Percentiles rank a stretch among this genome's conserved stretches.
phyloP scores from a whole-genome alignment of 2,888 invertebrate genomes.

The Brenthis ino region DNA sequence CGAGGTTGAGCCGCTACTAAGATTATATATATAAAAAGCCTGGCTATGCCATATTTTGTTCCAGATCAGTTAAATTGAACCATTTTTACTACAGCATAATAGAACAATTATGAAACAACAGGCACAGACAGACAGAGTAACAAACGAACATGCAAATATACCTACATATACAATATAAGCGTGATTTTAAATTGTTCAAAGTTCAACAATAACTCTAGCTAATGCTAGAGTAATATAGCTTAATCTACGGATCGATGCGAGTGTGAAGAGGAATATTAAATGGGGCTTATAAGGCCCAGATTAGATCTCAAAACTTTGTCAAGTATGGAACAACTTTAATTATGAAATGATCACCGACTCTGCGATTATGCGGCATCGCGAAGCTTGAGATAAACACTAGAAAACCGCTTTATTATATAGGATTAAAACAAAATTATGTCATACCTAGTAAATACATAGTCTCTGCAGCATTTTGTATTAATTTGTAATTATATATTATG shows the following conservation, averaged over 20 bases:
- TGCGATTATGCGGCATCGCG: conserved; percentile 32
- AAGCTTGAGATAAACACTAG: conserved; percentile 5
- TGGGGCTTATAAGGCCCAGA: conserved; percentile 37
- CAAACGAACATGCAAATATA: too few species aligned
- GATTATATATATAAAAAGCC: too few species aligned
- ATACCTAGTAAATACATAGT: background rate
- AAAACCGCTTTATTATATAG: background rate
- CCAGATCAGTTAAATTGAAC: too few species aligned
- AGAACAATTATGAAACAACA: too few species aligned
- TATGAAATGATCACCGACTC: conserved; percentile 36
- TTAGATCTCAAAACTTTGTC: conserved; percentile 42
- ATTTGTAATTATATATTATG: too few species aligned
- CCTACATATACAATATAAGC: too few species aligned
- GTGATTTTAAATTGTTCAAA: background rate
- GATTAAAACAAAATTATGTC: conserved; percentile 2
- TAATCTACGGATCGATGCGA: conserved; percentile 40
- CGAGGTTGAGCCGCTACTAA: too few species aligned
- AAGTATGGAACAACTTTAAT: conserved; percentile 41
- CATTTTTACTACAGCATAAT: too few species aligned
- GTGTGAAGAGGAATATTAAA: conserved; percentile 46
- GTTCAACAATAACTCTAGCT: conserved; percentile 9
- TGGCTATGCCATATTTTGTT: too few species aligned
- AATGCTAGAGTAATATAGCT: too few species aligned
- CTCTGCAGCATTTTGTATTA: background rate
- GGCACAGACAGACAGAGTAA: too few species aligned